A percentile compares a stretch with the other conserved stretches of the same genome.
phyloP scores from a whole-genome alignment of 2,797 vertebrate genomes.

The Euthynnus affinis region DNA sequence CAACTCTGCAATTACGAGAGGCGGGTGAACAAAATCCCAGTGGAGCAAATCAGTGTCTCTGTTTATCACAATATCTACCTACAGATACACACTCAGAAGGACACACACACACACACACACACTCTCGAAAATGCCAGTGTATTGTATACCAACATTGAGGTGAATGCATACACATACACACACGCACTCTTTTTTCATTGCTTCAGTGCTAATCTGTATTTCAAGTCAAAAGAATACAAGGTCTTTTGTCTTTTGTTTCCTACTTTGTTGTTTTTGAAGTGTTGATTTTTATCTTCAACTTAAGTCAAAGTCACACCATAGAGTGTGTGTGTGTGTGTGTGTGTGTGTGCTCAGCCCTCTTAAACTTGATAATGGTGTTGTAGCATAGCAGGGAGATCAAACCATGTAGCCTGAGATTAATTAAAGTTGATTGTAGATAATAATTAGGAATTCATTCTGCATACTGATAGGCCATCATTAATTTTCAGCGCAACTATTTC shows the following conservation, averaged over 20 bases:
- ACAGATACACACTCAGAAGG: constrained; percentile 16
- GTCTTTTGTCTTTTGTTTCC: constrained; percentile 9
- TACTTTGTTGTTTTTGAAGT: constrained; percentile 16
- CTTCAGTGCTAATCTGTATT: constrained; percentile 6
- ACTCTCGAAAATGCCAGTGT: neutral
- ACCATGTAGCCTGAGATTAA: constrained; percentile 65
- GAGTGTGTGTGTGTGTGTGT: neutral
- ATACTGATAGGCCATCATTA: constrained; percentile 61
- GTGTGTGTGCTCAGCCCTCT: neutral
- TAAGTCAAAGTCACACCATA: constrained; percentile 51
- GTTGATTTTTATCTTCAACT: constrained; percentile 45
- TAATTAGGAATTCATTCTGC: constrained; percentile 68
- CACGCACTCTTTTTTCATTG: neutral
- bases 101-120: constrained; percentile 17
- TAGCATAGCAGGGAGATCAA: constrained; percentile 42
- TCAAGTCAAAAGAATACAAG: constrained; percentile 13
- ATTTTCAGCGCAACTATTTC: constrained; percentile 36
- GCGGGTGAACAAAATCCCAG: constrained; percentile 46
- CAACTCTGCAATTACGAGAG: constrained; percentile 61
- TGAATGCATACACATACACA: neutral
- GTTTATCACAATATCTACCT: constrained; percentile 60
- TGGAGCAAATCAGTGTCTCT: constrained; percentile 61
- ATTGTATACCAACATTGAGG: neutral
- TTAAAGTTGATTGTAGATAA: constrained; percentile 73
- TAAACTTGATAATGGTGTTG: constrained; percentile 54